Base-by-base conservation (phyloP, 2,113 vertebrate species). In the Polypterus bichir region DNA sequence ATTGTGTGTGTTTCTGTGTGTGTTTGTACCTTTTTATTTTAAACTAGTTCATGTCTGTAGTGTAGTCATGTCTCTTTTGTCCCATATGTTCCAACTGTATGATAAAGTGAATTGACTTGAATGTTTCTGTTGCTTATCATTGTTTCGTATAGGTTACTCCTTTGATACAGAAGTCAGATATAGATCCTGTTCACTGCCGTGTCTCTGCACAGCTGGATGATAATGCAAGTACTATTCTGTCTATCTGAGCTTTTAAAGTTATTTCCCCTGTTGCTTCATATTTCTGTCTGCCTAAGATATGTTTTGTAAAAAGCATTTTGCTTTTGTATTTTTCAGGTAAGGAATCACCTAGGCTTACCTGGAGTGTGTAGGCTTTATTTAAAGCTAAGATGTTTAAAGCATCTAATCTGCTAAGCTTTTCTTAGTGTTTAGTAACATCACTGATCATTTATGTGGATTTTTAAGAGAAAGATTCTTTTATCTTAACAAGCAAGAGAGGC, bases 141-240 rank as follows among this genome's bases (percentile, higher is more conserved):
- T 55, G 59, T 64, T 58, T 48, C 3, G 55, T 64, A 53, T 75
- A 98, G 94, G 91, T 93, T 70, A 93, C 95, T 57, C 93, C 93
- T 62, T 78, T 97, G 65, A 88, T 97, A 60, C 88, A 89, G 5
- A 98, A 98, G 79, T 70, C 93, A 3, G 92, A 92, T 67, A 88
- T 92, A 57, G 94, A 94, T 85, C 88, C 90, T 60, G 94, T 97
- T 61, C 92, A 98, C 70, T 94, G 89, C 79, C 85, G 94, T 63
- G 91, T 98, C 59, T 92, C 93, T n/a, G 95, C 95, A 60, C 90
- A 97, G 71, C 87, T 99, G 52, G 96, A 98, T 69, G 96, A 98
- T 75, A 97, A 94, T 1, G 95, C 94, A 77, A 94, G 96, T 89
- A 62, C 64, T 8, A 48, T 60, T 47, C 27, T 27, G 27, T 27